These are phyloP conservation scores for Pithys albifrons DNA, from an alignment of 2,113 vertebrate species.

Conservation along the genomic window DNA sequence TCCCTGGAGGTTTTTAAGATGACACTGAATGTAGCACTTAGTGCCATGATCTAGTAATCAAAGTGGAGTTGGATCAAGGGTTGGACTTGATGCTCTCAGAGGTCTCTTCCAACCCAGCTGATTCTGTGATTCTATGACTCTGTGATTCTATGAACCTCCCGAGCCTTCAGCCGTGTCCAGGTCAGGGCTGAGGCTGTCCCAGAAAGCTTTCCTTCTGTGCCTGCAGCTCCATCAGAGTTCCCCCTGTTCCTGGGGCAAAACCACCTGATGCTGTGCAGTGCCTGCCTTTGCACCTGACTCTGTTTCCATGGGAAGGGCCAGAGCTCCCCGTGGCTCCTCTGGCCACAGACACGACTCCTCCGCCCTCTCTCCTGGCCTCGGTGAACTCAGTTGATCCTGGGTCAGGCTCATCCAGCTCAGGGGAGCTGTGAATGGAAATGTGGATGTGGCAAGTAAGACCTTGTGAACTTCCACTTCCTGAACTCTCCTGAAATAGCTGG, in stretches of 20 bases:
- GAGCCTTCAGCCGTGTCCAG: neutral
- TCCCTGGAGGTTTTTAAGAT: too few species aligned
- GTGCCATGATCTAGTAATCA: too few species aligned
- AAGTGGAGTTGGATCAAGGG: too few species aligned
- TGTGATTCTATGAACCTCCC: neutral
- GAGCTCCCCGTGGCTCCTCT: neutral
- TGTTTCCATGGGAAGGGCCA: neutral
- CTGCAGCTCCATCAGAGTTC: neutral
- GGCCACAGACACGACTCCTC: neutral
- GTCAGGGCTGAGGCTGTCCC: neutral
- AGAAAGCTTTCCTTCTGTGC: neutral
- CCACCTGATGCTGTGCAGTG: neutral
- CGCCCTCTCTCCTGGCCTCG: neutral
- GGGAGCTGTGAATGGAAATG: neutral
- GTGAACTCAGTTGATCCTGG: neutral
- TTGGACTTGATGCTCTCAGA: too few species aligned
- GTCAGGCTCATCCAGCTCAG: rapidly evolving
- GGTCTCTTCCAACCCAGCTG: too few species aligned
- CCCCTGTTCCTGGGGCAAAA: neutral
- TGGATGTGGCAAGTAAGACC: neutral
- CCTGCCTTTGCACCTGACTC: neutral
- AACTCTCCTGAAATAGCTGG: neutral
- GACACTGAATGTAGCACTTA: too few species aligned
- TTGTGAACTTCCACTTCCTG: neutral
- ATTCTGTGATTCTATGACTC: neutral